Evolutionary conservation across 2,888 invertebrate species (phyloP).

Genomic region (Nycteola revayana): DNA sequence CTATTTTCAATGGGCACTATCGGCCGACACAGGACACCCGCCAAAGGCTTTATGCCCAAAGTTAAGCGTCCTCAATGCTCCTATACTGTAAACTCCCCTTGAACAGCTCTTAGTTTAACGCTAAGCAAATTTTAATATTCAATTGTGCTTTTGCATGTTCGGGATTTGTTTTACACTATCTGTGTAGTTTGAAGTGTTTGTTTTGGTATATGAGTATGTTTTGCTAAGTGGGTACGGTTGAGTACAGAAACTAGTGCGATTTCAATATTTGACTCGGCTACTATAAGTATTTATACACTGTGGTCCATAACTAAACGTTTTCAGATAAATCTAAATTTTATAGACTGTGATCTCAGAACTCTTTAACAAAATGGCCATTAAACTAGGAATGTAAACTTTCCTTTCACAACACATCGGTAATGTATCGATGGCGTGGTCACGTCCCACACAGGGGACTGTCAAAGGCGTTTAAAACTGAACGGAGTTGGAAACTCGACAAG

Average conservation of each 20-base stretch:
- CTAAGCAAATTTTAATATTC: slow-evolving; percentile 80
- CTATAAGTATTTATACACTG: no score
- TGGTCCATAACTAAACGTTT: no score
- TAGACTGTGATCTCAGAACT: slow-evolving; percentile 1
- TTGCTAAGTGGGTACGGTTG: no score
- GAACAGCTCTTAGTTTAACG: slow-evolving; percentile 61
- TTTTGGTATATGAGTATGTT: not conserved
- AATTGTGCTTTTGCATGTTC: slow-evolving; percentile 66
- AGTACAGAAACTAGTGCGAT: no score
- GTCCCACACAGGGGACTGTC: slow-evolving; percentile 54
- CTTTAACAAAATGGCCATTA: slow-evolving; percentile 9
- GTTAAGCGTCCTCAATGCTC: slow-evolving; percentile 67
- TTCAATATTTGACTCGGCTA: no score
- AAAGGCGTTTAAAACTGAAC: slow-evolving; percentile 56
- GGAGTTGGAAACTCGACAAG: slow-evolving; percentile 54
- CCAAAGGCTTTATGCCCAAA: slow-evolving; percentile 71
- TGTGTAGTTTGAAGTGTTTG: slow-evolving; percentile 15
- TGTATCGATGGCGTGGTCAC: slow-evolving; percentile 54
- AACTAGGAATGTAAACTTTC: slow-evolving; percentile 24
- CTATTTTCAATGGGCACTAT: slow-evolving; percentile 81
- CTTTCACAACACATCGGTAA: slow-evolving; percentile 26
- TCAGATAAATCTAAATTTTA: no score
- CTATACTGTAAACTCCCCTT: slow-evolving; percentile 60
- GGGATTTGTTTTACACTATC: slow-evolving; percentile 28
- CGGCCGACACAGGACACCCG: slow-evolving; percentile 69